phyloP scores from a whole-genome alignment of 2,113 vertebrate genomes.

The Dipodomys spectabilis region DNA sequence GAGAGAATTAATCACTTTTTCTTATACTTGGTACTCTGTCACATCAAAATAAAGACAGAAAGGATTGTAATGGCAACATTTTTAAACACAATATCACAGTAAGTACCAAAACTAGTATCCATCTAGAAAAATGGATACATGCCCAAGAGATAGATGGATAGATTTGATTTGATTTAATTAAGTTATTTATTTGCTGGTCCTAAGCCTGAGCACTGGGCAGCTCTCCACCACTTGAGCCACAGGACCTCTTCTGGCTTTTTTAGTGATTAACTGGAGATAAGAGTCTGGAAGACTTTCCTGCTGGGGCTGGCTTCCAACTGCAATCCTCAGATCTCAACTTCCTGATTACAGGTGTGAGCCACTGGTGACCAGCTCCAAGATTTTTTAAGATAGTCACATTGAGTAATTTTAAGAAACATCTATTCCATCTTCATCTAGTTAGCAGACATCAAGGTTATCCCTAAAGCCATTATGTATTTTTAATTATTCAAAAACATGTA shows the following conservation, averaged over 20 bases:
- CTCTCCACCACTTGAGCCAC: too few species aligned
- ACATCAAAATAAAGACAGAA: constrained; percentile 54
- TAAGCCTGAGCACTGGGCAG: too few species aligned
- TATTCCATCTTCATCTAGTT: constrained; percentile 58
- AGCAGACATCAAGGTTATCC: constrained; percentile 57
- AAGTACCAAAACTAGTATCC: constrained; percentile 24
- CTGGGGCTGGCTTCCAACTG: too few species aligned
- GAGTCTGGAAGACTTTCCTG: too few species aligned
- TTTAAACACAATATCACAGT: constrained; percentile 12
- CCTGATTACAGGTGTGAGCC: too few species aligned
- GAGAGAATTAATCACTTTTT: constrained; percentile 69
- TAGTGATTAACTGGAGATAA: too few species aligned
- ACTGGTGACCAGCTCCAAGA: too few species aligned
- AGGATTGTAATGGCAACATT: constrained; percentile 24
- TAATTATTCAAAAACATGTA: constrained; percentile 69
- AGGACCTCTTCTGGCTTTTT: too few species aligned
- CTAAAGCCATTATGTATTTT: constrained; percentile 67
- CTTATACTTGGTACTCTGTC: constrained; percentile 53
- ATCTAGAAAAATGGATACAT: constrained; percentile 34
- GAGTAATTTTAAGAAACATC: constrained; percentile 67
- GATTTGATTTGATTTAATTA: too few species aligned
- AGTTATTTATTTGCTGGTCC: too few species aligned
- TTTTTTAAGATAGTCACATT: constrained; percentile 60
- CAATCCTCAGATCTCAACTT: too few species aligned
- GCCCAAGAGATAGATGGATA: too few species aligned